These are phyloP conservation scores for Apaloderma vittatum DNA, from an alignment of 2,113 vertebrate genomes.

Conservation along the genomic window DNA sequence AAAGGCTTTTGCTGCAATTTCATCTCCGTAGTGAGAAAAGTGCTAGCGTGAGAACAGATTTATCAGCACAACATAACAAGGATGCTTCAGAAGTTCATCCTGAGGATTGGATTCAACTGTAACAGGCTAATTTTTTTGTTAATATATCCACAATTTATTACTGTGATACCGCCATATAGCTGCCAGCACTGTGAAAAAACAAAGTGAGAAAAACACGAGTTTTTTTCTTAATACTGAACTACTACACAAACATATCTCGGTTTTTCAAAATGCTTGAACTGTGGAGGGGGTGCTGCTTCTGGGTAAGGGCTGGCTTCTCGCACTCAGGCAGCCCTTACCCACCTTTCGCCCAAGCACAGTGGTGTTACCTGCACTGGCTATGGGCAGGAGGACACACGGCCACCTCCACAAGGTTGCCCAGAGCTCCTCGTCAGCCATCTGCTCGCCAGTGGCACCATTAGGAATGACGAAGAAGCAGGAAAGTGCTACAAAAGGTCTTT, in stretches of 20 bases:
- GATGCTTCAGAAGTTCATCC: background rate
- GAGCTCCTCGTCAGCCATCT: background rate
- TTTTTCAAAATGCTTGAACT: background rate
- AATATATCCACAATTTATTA: background rate
- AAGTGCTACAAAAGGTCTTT: background rate
- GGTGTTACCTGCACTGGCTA: rapidly evolving
- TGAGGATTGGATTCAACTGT: background rate
- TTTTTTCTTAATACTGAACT: background rate
- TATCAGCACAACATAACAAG: background rate
- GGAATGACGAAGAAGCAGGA: background rate
- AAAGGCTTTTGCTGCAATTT: constrained; percentile 16
- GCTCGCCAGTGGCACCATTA: background rate
- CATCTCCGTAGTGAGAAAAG: background rate
- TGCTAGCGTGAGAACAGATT: background rate
- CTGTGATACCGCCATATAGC: background rate
- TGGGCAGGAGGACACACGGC: background rate
- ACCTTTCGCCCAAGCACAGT: background rate
- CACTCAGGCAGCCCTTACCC: background rate
- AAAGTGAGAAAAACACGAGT: background rate
- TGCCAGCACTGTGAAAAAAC: background rate
- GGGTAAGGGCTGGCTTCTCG: background rate
- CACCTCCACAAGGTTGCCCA: rapidly evolving
- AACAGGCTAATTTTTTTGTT: background rate
- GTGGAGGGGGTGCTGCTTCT: background rate
- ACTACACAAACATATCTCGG: background rate